Percentiles rank a stretch among this genome's conserved stretches.
phyloP scores from a whole-genome alignment of 2,797 vertebrate species.

The Sphaeramia orbicularis region DNA sequence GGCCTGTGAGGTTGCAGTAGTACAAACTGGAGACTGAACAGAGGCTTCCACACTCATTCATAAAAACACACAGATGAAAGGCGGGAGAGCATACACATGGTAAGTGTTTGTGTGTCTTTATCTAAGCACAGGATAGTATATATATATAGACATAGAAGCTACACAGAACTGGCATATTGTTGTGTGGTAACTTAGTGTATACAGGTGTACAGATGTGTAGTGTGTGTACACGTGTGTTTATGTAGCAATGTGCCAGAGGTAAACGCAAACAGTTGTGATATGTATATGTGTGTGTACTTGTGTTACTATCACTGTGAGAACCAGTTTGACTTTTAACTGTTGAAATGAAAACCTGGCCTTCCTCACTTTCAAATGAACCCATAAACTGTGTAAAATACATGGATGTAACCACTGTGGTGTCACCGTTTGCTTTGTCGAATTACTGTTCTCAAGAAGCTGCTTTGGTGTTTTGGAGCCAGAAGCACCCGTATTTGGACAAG shows the following conservation, averaged over 20 bases:
- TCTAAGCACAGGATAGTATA: slow-evolving; percentile 39
- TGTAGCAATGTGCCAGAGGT: slow-evolving; percentile 24
- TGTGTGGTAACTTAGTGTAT: slow-evolving; percentile 27
- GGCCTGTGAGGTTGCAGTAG: slow-evolving; percentile 51
- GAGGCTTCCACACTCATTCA: slow-evolving; percentile 68
- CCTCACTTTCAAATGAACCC: too few species aligned
- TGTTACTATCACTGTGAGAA: slow-evolving; percentile 27
- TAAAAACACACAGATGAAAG: slow-evolving; percentile 67
- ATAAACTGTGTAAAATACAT: too few species aligned
- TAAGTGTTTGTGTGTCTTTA: slow-evolving; percentile 51
- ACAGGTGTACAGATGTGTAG: slow-evolving; percentile 14
- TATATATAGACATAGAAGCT: slow-evolving; percentile 8
- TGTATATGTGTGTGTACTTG: slow-evolving; percentile 9
- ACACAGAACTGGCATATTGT: slow-evolving; percentile 37
- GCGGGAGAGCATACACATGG: slow-evolving; percentile 43
- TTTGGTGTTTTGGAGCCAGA: too few species aligned
- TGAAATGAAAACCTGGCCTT: too few species aligned
- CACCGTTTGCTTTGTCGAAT: too few species aligned
- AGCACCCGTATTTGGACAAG: too few species aligned
- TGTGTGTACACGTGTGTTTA: slow-evolving; percentile 18
- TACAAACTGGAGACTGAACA: slow-evolving; percentile 67
- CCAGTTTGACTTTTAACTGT: too few species aligned
- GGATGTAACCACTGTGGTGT: too few species aligned
- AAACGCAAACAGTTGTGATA: slow-evolving; percentile 20
- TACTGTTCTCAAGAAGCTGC: too few species aligned